Evolutionary conservation across 2,113 vertebrate species (phyloP).

Genomic region (Madoqua kirkii): DNA sequence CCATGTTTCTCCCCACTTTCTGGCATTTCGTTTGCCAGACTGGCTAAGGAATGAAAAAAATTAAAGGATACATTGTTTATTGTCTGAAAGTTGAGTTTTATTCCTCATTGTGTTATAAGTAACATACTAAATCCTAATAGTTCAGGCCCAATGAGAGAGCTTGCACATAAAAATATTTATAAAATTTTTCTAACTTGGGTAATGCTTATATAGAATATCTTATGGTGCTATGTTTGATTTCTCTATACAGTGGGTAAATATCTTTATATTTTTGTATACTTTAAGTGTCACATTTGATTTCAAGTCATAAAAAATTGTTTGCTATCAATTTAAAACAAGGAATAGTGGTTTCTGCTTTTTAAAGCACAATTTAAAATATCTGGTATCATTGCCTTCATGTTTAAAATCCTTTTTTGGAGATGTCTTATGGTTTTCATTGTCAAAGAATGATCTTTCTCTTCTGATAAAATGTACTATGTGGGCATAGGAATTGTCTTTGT

Average conservation of each 20-base stretch:
- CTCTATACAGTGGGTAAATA: background rate
- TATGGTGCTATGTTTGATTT: background rate
- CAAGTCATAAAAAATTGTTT: background rate
- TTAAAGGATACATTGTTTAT: background rate
- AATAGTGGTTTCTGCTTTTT: background rate
- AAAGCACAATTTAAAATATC: background rate
- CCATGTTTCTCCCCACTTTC: background rate
- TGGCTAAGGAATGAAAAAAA: background rate
- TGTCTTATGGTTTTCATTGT: constrained; percentile 32
- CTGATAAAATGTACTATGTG: background rate
- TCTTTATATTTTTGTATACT: background rate
- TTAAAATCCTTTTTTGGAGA: background rate
- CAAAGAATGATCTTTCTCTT: background rate
- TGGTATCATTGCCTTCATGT: background rate
- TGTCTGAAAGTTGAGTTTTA: background rate
- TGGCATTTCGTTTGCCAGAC: background rate
- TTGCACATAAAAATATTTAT: background rate
- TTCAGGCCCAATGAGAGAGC: background rate
- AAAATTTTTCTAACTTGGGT: background rate
- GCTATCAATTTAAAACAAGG: background rate
- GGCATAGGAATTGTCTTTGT: constrained; percentile 11
- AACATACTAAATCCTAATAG: background rate
- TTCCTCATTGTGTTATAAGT: background rate
- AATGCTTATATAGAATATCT: background rate
- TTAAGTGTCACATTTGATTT: background rate